phyloP scores from a whole-genome alignment of 2,113 vertebrate genomes.

The Blennius ocellaris region DNA sequence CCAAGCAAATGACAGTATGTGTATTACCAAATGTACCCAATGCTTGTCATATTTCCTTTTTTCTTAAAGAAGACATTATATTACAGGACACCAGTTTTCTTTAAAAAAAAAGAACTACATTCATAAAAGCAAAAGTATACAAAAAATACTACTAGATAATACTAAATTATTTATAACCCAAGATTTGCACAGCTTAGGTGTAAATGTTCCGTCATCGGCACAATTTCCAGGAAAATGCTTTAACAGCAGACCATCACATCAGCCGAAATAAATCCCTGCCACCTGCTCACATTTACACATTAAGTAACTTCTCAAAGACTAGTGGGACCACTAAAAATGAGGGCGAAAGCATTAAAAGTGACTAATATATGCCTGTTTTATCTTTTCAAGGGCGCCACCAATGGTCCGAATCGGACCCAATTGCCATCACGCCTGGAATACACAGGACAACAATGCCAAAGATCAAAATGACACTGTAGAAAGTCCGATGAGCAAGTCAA shows the following conservation, averaged over 20 bases:
- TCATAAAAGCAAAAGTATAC: no score
- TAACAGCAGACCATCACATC: background rate
- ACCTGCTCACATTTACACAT: background rate
- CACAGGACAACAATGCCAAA: slow-evolving; percentile 24
- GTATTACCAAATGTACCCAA: no score
- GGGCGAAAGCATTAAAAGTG: background rate
- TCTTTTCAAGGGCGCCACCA: background rate
- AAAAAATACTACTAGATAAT: no score
- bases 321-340: background rate
- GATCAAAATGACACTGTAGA: slow-evolving; percentile 43
- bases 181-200: background rate
- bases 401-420: background rate
- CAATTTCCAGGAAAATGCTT: background rate
- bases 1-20: no score
- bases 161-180: no score
- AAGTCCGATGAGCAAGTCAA: slow-evolving; percentile 46
- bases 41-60: no score
- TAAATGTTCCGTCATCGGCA: background rate
- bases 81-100: no score
- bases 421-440: background rate
- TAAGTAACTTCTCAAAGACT: background rate
- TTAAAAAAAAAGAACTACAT: no score
- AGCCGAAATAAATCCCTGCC: no score
- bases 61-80: no score
- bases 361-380: background rate